A percentile compares a stretch with the other conserved stretches of the same genome.
These are phyloP conservation scores for Marcusenius ussheri DNA, from an alignment of 2,113 vertebrate genomes.

Conservation along the genomic window DNA sequence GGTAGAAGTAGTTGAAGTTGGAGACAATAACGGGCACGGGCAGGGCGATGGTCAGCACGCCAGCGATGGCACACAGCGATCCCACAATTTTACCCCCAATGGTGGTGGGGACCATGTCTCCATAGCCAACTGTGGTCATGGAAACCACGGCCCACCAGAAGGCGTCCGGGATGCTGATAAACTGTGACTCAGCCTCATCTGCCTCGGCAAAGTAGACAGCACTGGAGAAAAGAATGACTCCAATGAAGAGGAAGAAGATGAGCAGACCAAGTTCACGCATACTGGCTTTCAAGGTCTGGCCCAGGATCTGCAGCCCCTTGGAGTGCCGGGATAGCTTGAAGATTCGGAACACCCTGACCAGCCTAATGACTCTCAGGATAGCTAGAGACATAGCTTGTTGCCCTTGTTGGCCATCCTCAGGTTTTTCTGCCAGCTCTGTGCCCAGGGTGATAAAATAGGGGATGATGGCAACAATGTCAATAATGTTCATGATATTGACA, in stretches of 20 bases:
- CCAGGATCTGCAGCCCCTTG: constrained; percentile 93
- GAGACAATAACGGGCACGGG: constrained; percentile 97
- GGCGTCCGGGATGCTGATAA: constrained; percentile 93
- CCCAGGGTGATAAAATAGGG: constrained; percentile 97
- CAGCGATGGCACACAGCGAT: constrained; percentile 93
- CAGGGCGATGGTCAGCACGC: constrained; percentile 94
- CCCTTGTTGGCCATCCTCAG: constrained; percentile 87
- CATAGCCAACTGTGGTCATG: constrained; percentile 98
- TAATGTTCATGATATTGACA: constrained; percentile 98
- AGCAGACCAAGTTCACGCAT: constrained; percentile 90
- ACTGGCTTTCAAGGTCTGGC: constrained; percentile 92
- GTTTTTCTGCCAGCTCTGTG: constrained; percentile 88
- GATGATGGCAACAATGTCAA: constrained; percentile 96
- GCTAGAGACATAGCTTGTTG: constrained; percentile 98
- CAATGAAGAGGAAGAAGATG: constrained; percentile 99
- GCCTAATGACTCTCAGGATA: constrained; percentile 90
- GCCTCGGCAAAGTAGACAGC: constrained; percentile 96
- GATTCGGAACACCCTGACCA: constrained; percentile 93
- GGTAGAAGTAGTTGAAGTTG: constrained; percentile 99
- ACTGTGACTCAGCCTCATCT: constrained; percentile 89
- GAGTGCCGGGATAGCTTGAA: constrained; percentile 97
- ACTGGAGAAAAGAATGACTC: constrained; percentile 97
- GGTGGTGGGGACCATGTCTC: constrained; percentile 96
- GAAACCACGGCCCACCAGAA: constrained; percentile 99
- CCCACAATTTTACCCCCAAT: constrained; percentile 98